Evolutionary conservation across 2,888 invertebrate species (phyloP).

Genomic region (Schizaphis graminum): DNA sequence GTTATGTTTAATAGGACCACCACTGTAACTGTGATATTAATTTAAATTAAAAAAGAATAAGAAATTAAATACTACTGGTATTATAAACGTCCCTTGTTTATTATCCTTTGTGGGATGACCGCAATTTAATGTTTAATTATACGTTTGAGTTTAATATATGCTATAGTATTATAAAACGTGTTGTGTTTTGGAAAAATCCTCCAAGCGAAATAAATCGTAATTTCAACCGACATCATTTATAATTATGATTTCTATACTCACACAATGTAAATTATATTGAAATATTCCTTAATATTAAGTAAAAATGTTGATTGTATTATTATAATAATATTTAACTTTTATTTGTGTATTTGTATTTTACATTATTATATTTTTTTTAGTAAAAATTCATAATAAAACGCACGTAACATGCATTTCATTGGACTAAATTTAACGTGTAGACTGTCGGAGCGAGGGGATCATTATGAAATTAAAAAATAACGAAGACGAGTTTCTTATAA

Average conservation of each 20-base stretch:
- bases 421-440: background rate
- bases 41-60: background rate
- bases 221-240: background rate
- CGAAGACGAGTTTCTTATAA: background rate
- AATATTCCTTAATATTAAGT: background rate
- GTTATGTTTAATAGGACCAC: background rate
- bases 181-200: background rate
- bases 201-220: background rate
- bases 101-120: background rate
- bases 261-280: background rate
- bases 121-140: background rate
- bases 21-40: background rate
- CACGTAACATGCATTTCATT: background rate
- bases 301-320: background rate
- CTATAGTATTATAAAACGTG: background rate
- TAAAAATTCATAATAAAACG: background rate
- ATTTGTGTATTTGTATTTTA: background rate
- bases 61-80: background rate
- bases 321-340: background rate
- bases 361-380: background rate
- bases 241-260: background rate
- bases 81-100: background rate
- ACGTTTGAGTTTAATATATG: background rate
- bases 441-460: background rate
- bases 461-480: slow-evolving; percentile 7